Evolutionary conservation across 2,113 vertebrate genomes (phyloP).

Genomic region (Alectura lathami): DNA sequence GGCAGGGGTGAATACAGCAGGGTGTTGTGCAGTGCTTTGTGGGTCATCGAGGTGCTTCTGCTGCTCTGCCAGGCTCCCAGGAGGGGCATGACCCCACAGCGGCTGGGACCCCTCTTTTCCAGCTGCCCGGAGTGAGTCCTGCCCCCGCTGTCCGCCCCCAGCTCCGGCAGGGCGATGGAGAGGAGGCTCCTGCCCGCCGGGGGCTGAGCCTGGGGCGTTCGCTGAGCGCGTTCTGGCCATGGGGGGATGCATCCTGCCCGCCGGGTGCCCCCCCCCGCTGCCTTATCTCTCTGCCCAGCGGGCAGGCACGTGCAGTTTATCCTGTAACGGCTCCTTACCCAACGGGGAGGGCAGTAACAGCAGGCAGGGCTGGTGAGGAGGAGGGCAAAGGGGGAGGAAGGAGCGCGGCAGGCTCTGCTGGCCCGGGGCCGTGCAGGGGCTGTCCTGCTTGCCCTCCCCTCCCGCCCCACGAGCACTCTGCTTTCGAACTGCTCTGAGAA

Average conservation of each 20-base stretch:
- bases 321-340: background rate
- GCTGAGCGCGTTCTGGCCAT: too few relatives aligned
- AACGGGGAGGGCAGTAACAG: background rate
- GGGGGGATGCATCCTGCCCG: too few relatives aligned
- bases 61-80: background rate
- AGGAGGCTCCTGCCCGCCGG: too few relatives aligned
- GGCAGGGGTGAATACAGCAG: background rate
- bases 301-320: background rate
- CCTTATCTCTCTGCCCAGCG: background rate
- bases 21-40: accelerated
- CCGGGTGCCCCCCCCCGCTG: background rate
- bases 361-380: background rate
- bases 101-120: background rate
- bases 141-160: background rate
- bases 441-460: background rate
- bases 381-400: background rate
- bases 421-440: too few relatives aligned
- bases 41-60: background rate
- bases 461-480: accelerated
- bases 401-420: background rate
- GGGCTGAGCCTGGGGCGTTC: too few relatives aligned
- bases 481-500: background rate
- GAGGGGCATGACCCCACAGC: accelerated
- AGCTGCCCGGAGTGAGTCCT: background rate
- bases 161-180: background rate